Evolutionary conservation across 1,140 invertebrate genomes (phyloP), one percentile per base, ranked within the genome.

Genomic region (Micrasema minimum): DNA sequence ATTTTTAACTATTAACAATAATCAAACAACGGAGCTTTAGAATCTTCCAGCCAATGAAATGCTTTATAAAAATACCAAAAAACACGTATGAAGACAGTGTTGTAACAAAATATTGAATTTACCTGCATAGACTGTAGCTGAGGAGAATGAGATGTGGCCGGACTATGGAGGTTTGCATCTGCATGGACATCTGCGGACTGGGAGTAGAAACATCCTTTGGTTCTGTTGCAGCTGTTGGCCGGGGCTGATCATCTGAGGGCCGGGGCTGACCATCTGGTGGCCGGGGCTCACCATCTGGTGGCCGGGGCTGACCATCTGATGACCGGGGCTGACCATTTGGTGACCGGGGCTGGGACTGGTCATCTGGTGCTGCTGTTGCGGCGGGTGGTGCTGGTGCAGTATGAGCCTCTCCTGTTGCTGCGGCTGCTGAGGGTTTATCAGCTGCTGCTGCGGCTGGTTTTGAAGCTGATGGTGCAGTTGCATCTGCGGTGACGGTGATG

Each of bases 81-180:
- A n/a, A n/a, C n/a, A n/a, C n/a, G n/a, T n/a, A n/a, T n/a, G n/a
- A n/a, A n/a, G n/a, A n/a, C n/a, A n/a, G n/a, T n/a, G n/a, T n/a
- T n/a, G n/a, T n/a, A n/a, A n/a, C n/a, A n/a, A n/a, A n/a, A n/a
- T n/a, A n/a, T n/a, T n/a, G n/a, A n/a, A n/a, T n/a, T 41, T 74
- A 75, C 73, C 73, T 75, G 73, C 79, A 84, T 80, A 73, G 80
- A 81, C 78, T 85, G 83, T 48, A 84, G 72, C 71, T 85, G 83
- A 5, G 83, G 81, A 6, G 83, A 85, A 74, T 84, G 82, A 5
- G 83, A 84, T 2, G 83, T 75, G 2, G 81, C 82, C 3, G 83
- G 83, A 75, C 83, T 85, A 74, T 83, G 83, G 12, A 84, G 82
- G 78, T 83, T 82, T 82, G 83, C 75, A 84, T 80, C 72, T 85